A percentile compares a stretch with the other conserved stretches of the same genome.
phyloP scores from a whole-genome alignment of 2,888 invertebrate species.

The Folsomia candida region DNA sequence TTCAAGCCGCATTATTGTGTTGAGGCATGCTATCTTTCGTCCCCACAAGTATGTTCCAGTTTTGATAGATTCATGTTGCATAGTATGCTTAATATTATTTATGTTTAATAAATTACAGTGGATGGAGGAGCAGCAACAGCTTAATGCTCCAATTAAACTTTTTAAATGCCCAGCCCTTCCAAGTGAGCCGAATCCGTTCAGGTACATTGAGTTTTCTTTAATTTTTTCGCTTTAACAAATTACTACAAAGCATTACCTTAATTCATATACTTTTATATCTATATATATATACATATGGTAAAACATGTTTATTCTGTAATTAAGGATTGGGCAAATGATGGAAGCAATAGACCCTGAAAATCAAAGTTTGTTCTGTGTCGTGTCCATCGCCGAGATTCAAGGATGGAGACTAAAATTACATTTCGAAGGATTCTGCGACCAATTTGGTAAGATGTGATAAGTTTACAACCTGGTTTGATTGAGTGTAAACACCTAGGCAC shows the following conservation, averaged over 20 bases:
- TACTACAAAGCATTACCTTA: too few species aligned
- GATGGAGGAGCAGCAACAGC: background rate
- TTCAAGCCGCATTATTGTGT: constrained; percentile 66
- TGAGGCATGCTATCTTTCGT: constrained; percentile 23
- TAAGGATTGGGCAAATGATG: constrained; percentile 74
- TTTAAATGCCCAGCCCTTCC: constrained; percentile 77
- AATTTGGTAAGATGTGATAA: too few species aligned
- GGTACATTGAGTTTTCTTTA: constrained; percentile 51
- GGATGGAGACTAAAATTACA: constrained; percentile 79
- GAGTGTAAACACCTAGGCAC: too few species aligned
- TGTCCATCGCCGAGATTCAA: constrained; percentile 74
- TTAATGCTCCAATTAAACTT: constrained; percentile 67
- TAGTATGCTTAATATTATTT: too few species aligned
- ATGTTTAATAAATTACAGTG: too few species aligned
- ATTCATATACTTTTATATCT: too few species aligned
- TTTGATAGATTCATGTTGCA: too few species aligned
- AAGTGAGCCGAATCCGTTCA: constrained; percentile 64
- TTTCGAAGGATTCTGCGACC: constrained; percentile 81
- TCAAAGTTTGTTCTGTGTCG: constrained; percentile 83
- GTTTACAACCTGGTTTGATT: too few species aligned
- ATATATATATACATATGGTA: too few species aligned
- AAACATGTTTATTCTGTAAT: constrained; percentile 49
- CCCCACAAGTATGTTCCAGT: background rate
- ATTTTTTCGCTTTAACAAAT: too few species aligned
- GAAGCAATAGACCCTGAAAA: constrained; percentile 93